Percentiles rank a stretch among this genome's conserved stretches.
Conservation (phyloP, 2,888 invertebrate species). For the Eudiplozoon nipponicum region DNA sequence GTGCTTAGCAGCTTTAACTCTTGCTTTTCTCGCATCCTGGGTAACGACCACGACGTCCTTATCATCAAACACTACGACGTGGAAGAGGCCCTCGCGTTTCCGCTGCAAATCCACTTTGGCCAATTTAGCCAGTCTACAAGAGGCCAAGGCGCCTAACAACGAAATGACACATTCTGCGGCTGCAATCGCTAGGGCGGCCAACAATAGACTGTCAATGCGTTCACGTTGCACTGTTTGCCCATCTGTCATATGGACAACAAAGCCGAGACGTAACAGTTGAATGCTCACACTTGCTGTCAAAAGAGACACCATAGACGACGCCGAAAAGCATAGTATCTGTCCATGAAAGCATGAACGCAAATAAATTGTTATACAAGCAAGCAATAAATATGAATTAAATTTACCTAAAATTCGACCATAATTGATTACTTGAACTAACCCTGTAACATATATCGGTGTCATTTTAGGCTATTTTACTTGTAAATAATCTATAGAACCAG, state of each 20-base stretch:
- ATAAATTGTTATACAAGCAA: no score
- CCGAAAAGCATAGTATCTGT: conserved; percentile 29
- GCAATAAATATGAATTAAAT: no score
- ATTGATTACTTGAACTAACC: no score
- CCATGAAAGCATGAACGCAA: no score
- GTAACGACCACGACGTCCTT: conserved; percentile 27
- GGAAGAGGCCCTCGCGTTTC: conserved; percentile 26
- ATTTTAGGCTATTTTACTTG: no score
- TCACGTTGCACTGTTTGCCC: conserved; percentile 27
- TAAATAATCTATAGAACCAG: no score
- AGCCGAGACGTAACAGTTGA: conserved; percentile 27
- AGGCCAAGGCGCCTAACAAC: conserved; percentile 23
- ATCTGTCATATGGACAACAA: conserved; percentile 27
- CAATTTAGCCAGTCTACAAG: conserved; percentile 25
- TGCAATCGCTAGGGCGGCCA: conserved; percentile 23
- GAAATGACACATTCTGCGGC: conserved; percentile 25
- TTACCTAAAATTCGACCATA: no score
- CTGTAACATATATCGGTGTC: no score
- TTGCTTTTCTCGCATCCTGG: no score
- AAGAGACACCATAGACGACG: conserved; percentile 26
- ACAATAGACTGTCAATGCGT: conserved; percentile 23
- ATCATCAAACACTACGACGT: conserved; percentile 26
- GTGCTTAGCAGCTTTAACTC: no score
- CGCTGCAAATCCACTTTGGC: conserved; percentile 25
- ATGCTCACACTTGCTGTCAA: conserved; percentile 27